Base-by-base conservation (phyloP, 2,113 vertebrate genomes). In the Tapirus terrestris region DNA sequence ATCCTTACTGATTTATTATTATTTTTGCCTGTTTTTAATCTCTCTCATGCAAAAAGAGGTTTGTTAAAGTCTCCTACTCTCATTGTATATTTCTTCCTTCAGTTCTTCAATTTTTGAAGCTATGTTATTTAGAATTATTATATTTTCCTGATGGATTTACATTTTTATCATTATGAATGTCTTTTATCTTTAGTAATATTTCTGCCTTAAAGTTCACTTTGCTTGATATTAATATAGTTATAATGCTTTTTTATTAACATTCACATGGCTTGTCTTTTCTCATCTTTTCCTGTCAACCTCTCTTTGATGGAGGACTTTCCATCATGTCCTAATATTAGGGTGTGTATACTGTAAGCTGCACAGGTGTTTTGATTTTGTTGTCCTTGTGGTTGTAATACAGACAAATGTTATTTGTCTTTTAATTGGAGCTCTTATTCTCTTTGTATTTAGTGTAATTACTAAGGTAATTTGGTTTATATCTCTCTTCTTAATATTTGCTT, bases 171-270 rank as follows among this genome's bases (percentile, higher is more conserved):
- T 83, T 76, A 83, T 63, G 18, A 72, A 20, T 89, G 14, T 75
- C 17, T 91, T 94, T 91, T 81, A 65, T 81, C 36, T 75, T 94
- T 68, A 87, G 48, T 48, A 72, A 31, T 45, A 14, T 76, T 77
- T 76, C 43, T 72, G 45, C 7, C 61, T 84, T n/a, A 63, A 92
- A 84, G 29, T 79, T 92, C 65, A 83, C 77, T 95, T 92, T 70
- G 83, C 60, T 87, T 86, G 51, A 31, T 83, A 65, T 33, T 56
- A 60, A 65, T 79, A 45, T 39, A 43, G 27, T 31, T 86, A 31
- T 65, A n/a, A 39, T 65, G 33, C 13, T 23, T 72, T 82, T 94
- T 91, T 75, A 21, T 90, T 72, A 72, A 20, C 63, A 65, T 94
- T 65, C n/a, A 8, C 36, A 13, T 80, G 45, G n/a, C 39, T 96